phyloP scores from a whole-genome alignment of 1,140 invertebrate species.

The Cherax destructor region DNA sequence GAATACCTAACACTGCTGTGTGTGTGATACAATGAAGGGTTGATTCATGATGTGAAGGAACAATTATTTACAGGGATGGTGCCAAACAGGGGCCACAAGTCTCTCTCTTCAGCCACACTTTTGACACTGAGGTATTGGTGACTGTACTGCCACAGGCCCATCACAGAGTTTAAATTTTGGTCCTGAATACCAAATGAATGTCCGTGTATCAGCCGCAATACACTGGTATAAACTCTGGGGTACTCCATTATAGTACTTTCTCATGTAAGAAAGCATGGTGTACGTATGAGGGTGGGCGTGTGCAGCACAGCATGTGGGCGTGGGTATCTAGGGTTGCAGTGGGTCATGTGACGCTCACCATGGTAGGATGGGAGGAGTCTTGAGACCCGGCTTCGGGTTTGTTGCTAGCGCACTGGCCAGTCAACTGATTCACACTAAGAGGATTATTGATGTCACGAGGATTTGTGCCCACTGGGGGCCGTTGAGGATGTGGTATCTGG shows the following conservation, averaged over 20 bases:
- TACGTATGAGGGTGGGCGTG: constrained; percentile 54
- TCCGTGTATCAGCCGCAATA: constrained; percentile 42
- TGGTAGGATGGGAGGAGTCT: constrained; percentile 71
- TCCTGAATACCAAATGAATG: constrained; percentile 45
- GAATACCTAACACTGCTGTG: constrained; percentile 64
- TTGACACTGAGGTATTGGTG: constrained; percentile 69
- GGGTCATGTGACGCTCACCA: constrained; percentile 73
- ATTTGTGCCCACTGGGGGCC: constrained; percentile 91
- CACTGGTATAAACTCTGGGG: constrained; percentile 25
- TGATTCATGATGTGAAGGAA: constrained; percentile 69
- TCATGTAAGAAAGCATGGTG: constrained; percentile 42
- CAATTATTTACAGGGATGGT: constrained; percentile 68
- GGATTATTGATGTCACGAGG: constrained; percentile 94
- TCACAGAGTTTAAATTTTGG: constrained; percentile 46
- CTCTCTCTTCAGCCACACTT: constrained; percentile 58
- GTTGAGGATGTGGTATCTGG: constrained; percentile 75
- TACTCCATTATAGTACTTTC: constrained; percentile 59
- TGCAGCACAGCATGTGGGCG: constrained; percentile 63
- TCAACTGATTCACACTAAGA: constrained; percentile 84
- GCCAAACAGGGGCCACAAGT: constrained; percentile 67
- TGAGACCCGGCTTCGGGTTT: constrained; percentile 67
- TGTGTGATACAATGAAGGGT: constrained; percentile 67
- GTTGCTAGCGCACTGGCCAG: constrained; percentile 71
- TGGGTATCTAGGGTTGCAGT: constrained; percentile 63
- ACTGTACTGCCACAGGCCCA: constrained; percentile 64